These are phyloP conservation scores for Platorchestia sp. DNA, from an alignment of 1,140 invertebrate genomes.

Conservation along the genomic window DNA sequence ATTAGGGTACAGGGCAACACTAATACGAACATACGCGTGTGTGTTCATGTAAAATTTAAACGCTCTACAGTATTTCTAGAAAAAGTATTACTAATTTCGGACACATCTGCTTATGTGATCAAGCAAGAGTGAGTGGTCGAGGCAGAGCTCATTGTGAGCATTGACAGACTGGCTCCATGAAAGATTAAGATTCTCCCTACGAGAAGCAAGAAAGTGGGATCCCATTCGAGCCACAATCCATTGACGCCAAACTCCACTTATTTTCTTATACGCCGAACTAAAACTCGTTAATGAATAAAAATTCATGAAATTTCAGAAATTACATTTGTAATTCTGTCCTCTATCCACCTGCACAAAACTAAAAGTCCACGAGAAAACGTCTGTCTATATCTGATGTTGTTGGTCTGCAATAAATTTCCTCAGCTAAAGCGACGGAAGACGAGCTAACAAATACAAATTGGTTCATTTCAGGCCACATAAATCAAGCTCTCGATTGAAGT, in stretches of 20 bases:
- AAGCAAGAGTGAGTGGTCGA: no score
- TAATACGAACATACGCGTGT: no score
- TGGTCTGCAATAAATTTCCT: background rate
- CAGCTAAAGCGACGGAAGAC: background rate
- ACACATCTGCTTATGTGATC: no score
- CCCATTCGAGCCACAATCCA: background rate
- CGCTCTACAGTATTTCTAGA: no score
- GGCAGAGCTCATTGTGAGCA: no score
- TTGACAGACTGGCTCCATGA: no score
- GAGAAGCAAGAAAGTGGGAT: no score
- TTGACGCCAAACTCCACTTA: background rate
- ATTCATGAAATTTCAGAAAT: background rate
- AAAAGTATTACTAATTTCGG: no score
- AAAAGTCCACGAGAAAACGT: background rate
- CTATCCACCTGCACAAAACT: background rate
- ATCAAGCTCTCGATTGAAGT: background rate
- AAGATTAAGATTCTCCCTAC: no score
- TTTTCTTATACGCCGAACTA: background rate
- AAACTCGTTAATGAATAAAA: background rate
- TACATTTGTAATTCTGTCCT: background rate
- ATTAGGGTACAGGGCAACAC: no score
- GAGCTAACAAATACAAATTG: background rate
- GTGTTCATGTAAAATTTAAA: no score
- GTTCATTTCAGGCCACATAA: background rate
- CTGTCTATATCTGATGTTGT: background rate